Base-by-base conservation (phyloP, 2,888 invertebrate species). In the Clivina fossor region DNA sequence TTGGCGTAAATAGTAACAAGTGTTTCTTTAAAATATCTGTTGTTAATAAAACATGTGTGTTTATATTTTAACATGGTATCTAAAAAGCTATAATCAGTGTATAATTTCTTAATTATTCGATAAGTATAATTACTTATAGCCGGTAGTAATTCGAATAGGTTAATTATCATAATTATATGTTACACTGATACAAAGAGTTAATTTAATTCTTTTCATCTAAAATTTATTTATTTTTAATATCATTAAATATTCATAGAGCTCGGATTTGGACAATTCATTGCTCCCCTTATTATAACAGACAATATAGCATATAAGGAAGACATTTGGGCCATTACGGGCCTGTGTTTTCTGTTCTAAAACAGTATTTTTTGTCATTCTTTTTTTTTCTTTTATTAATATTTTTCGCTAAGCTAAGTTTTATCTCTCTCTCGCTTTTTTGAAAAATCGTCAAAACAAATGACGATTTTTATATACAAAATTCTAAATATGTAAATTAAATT, bases 231-330 rank as follows among this genome's bases (percentile, higher is more conserved):
- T 33, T 33, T 15, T 37, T 40, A 40, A 40, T 40, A 40, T 40
- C 19, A 15, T 16, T 30, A 46, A 37, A 37, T 53, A 51, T n/a
- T 49, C 24, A 49, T 53, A 53, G 53, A 53, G 53, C 53, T 53
- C 53, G 53, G 53, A 53, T 53, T 53, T 53, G 53, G 53, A 53
- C 53, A 53, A 53, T 53, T 43, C 53, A 53, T 53, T 53, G 53
- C 53, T 53, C 53, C 53, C 53, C 53, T 53, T 53, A 53, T 28
- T 53, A 53, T 53, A 51, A 53, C 53, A 53, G 53, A 53, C 53
- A 53, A 53, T 53, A 44, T 53, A 53, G 53, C 53, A 44, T 53
- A 33, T 53, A 53, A 53, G 53, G 53, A 53, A 53, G 53, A 53
- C 53, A 53, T 53, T 43, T 53, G 53, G 53, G 44, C 37, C n/a